phyloP scores from a whole-genome alignment of 2,113 vertebrate genomes.

The Tetrax tetrax region DNA sequence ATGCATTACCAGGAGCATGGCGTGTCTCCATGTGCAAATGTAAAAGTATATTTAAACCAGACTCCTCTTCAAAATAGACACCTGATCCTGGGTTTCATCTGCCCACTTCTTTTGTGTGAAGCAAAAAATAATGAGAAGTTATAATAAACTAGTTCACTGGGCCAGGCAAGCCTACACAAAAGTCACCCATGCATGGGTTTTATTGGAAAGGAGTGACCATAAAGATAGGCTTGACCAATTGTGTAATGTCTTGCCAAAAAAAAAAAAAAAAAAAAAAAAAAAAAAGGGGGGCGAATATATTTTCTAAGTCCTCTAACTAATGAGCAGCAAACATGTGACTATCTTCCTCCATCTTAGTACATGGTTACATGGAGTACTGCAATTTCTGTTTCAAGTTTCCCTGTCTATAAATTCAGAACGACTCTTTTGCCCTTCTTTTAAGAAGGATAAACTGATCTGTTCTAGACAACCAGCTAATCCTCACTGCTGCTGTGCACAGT shows the following conservation, averaged over 20 bases:
- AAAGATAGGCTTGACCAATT: neutral
- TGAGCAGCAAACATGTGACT: neutral
- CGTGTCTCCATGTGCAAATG: neutral
- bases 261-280: no score
- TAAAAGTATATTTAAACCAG: neutral
- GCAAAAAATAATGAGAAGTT: neutral
- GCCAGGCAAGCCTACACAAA: neutral
- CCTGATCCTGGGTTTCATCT: neutral
- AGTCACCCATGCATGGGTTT: neutral
- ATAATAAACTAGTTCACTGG: neutral
- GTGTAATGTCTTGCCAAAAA: neutral
- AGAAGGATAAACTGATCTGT: constrained; percentile 19
- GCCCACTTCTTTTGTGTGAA: neutral
- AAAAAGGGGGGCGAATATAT: neutral
- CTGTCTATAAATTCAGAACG: neutral
- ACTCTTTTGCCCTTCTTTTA: constrained; percentile 14
- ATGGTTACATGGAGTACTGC: neutral
- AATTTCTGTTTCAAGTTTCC: neutral
- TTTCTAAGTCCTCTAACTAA: neutral
- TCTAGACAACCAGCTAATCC: neutral
- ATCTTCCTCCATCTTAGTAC: neutral
- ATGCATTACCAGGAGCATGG: neutral
- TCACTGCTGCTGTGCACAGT: neutral
- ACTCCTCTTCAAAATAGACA: neutral
- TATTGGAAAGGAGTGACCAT: neutral